Conservation (phyloP, 2,797 vertebrate genomes). For the Delichon dasypus region DNA sequence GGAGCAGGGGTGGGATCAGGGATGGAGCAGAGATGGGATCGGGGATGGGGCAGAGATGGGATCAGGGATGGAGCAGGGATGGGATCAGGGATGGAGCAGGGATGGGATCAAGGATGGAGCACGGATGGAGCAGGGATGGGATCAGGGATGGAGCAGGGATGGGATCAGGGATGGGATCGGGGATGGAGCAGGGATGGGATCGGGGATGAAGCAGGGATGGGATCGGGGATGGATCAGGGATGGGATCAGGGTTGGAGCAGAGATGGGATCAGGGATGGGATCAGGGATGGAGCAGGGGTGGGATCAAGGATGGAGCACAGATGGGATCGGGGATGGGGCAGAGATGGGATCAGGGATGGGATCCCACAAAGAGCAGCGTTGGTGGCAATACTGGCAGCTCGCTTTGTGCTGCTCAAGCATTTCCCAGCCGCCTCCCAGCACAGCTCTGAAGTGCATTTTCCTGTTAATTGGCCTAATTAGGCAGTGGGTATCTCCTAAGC, state of each 20-base stretch:
- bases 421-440: background rate
- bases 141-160: background rate
- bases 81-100: background rate
- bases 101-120: background rate
- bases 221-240: background rate
- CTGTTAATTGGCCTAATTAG: conserved; percentile 28
- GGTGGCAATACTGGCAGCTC: background rate
- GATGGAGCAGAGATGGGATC: background rate
- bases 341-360: background rate
- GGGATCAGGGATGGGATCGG: background rate
- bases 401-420: background rate
- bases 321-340: background rate
- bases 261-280: background rate
- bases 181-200: background rate
- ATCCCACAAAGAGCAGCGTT: background rate
- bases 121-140: background rate
- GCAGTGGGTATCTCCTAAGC: background rate
- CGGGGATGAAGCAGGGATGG: no score
- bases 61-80: background rate
- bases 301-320: background rate
- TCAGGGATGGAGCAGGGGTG: no score
- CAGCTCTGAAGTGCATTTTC: background rate
- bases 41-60: background rate
- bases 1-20: background rate
- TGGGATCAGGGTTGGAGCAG: background rate